phyloP scores from a whole-genome alignment of 2,888 invertebrate genomes.

The Melanostoma mellinum region DNA sequence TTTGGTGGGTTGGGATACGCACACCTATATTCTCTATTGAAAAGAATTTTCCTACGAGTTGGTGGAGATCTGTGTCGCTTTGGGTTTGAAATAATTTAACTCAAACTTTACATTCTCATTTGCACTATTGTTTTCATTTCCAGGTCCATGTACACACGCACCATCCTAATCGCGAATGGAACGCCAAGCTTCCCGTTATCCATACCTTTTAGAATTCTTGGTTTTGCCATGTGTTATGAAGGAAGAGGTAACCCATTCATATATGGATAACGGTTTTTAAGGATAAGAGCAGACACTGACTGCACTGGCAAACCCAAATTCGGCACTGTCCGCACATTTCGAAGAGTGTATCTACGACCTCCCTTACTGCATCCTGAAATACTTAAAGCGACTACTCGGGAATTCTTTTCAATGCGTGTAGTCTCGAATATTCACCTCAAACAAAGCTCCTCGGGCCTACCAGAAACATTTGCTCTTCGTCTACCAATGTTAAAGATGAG shows the following conservation, averaged over 20 bases:
- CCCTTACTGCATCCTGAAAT: background rate
- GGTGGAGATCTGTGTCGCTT: slow-evolving; percentile 6
- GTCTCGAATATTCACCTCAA: slow-evolving; percentile 1
- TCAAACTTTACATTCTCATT: too few species aligned
- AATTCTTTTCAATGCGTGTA: slow-evolving; percentile 5
- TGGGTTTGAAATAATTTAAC: slow-evolving; percentile 2
- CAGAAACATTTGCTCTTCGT: background rate
- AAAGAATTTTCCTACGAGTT: slow-evolving; percentile 23
- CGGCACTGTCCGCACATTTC: background rate
- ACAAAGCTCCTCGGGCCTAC: background rate
- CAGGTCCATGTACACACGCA: too few species aligned
- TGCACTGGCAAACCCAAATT: slow-evolving; percentile 3
- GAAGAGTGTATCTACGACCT: background rate
- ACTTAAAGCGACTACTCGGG: background rate
- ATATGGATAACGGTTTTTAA: background rate
- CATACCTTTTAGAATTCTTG: too few species aligned
- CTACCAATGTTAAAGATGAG: slow-evolving; percentile 9
- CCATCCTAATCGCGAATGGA: too few species aligned
- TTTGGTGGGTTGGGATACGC: slow-evolving; percentile 14
- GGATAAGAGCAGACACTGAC: background rate
- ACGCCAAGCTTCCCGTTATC: too few species aligned
- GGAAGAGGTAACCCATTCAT: too few species aligned
- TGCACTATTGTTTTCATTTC: too few species aligned
- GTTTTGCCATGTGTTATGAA: too few species aligned
- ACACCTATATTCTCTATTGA: slow-evolving; percentile 20